Conservation (phyloP, 2,888 invertebrate genomes). For the Sarcophaga caerulescens region DNA sequence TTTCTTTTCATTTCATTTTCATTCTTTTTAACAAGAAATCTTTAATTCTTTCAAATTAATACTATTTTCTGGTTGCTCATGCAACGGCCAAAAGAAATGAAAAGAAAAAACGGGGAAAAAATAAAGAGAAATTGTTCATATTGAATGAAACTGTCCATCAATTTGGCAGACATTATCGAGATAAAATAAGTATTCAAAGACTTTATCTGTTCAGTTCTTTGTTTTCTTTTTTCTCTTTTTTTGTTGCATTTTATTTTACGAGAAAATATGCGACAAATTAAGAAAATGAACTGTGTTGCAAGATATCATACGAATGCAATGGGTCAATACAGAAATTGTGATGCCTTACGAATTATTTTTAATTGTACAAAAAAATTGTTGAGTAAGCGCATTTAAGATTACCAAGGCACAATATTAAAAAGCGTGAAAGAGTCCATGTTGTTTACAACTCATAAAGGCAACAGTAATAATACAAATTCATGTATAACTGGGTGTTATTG, state of each 20-base stretch:
- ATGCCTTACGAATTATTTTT: neutral
- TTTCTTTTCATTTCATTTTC: neutral
- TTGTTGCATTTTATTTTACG: constrained; percentile 17
- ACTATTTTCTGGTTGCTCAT: constrained; percentile 2
- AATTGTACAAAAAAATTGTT: too few species aligned
- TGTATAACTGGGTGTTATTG: too few species aligned
- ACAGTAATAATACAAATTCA: too few species aligned
- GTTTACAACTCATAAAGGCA: too few species aligned
- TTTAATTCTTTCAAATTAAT: neutral
- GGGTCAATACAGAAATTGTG: neutral
- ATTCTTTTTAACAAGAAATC: neutral
- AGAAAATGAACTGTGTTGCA: constrained; percentile 32
- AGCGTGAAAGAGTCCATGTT: too few species aligned
- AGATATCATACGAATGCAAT: neutral
- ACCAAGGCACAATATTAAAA: too few species aligned
- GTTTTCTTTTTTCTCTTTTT: neutral
- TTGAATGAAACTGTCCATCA: constrained; percentile 44
- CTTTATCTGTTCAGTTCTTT: neutral
- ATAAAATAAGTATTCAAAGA: constrained; percentile 12
- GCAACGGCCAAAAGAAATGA: neutral
- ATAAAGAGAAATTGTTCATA: neutral
- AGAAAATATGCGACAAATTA: constrained; percentile 44
- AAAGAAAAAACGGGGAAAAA: too few species aligned
- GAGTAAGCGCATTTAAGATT: too few species aligned
- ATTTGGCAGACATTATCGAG: constrained; percentile 36